Percentiles rank a stretch among this genome's conserved stretches.
Evolutionary conservation across 1,140 invertebrate species (phyloP).

Genomic region (Idris sp.): DNA sequence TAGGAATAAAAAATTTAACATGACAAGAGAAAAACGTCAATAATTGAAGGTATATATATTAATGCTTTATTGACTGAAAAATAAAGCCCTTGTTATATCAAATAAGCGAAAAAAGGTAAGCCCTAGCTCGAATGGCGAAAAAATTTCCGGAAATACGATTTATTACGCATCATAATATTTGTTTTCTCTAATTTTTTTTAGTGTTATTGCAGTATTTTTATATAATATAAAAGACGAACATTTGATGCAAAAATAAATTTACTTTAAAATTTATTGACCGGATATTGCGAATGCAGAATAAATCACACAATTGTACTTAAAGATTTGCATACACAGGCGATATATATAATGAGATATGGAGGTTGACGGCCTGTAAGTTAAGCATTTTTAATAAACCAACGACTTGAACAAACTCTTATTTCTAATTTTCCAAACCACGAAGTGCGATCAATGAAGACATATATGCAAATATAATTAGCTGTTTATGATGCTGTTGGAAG

Average conservation of each 20-base stretch:
- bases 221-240: no score
- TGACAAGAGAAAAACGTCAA: constrained; percentile 16
- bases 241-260: no score
- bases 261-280: constrained; percentile 45
- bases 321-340: constrained; percentile 67
- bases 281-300: constrained; percentile 42
- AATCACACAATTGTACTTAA: constrained; percentile 37
- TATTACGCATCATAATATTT: constrained; percentile 25
- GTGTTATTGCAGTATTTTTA: no score
- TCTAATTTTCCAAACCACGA: no score
- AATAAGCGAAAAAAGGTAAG: constrained; percentile 30
- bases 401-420: no score
- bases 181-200: constrained; percentile 23
- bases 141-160: constrained; percentile 12
- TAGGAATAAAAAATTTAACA: constrained; percentile 20
- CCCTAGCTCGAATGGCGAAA: constrained; percentile 1
- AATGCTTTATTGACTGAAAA: constrained; percentile 33
- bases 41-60: constrained; percentile 21
- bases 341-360: constrained; percentile 58
- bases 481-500: no score
- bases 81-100: constrained; percentile 31
- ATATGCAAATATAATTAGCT: no score
- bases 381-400: constrained; percentile 71
- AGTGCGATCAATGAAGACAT: no score
- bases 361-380: constrained; percentile 66